phyloP scores from a whole-genome alignment of 2,797 vertebrate genomes.

The Enteromius paludinosus region DNA sequence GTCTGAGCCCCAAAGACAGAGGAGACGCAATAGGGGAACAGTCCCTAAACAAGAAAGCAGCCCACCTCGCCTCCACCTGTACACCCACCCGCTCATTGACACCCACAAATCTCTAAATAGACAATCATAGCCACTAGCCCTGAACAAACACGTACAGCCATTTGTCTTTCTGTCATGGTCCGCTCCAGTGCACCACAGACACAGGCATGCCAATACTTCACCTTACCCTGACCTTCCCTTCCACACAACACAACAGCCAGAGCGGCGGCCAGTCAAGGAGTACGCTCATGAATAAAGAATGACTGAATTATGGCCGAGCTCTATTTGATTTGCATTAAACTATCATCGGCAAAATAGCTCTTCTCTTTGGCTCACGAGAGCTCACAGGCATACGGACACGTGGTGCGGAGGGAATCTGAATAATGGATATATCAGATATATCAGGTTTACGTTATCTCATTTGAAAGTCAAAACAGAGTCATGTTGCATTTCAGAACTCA shows the following conservation, averaged over 20 bases:
- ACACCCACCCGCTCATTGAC: conserved; percentile 26
- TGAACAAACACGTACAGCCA: conserved; percentile 54
- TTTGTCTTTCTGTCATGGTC: conserved; percentile 58
- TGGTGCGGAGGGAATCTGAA: conserved; percentile 20
- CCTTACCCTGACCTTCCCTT: conserved; percentile 54
- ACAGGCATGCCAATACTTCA: conserved; percentile 55
- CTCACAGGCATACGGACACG: neutral
- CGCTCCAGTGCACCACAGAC: conserved; percentile 31
- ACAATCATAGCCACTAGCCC: conserved; percentile 53
- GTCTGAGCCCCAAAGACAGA: conserved; percentile 62
- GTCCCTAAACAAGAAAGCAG: conserved; percentile 12
- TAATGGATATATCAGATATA: conserved; percentile 31
- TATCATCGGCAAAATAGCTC: conserved; percentile 43
- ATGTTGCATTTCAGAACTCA: neutral
- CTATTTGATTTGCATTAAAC: conserved; percentile 58
- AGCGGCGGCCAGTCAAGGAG: conserved; percentile 43
- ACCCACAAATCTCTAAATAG: conserved; percentile 37
- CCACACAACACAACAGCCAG: conserved; percentile 24
- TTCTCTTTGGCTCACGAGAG: conserved; percentile 2
- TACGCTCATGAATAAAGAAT: conserved; percentile 50
- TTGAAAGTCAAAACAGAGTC: conserved; percentile 41
- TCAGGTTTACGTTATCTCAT: conserved; percentile 26
- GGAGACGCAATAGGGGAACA: neutral
- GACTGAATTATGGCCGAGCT: conserved; percentile 49
- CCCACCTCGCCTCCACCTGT: neutral